A percentile compares a stretch with the other conserved stretches of the same genome.
Conservation (phyloP, 2,113 vertebrate species). For the Tupaia chinensis region DNA sequence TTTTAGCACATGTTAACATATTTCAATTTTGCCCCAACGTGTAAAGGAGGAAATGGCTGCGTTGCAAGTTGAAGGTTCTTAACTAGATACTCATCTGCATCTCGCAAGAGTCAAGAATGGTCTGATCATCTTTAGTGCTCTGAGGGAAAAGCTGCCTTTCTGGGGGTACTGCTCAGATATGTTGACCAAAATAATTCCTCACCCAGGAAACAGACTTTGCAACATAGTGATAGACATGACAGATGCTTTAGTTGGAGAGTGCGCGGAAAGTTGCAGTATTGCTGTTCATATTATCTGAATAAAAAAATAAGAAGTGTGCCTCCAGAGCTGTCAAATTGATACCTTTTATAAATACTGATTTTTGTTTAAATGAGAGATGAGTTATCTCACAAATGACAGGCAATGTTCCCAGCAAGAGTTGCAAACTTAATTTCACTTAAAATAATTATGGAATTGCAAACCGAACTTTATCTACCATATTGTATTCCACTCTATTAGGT, state of each 20-base stretch:
- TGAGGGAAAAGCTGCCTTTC: not conserved
- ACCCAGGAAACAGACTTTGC: constrained; percentile 66
- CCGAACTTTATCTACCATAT: constrained; percentile 29
- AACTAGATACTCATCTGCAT: not conserved
- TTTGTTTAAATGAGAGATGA: constrained; percentile 13
- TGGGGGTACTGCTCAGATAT: not conserved
- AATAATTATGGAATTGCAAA: constrained; percentile 43
- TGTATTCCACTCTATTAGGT: not conserved
- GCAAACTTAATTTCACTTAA: constrained; percentile 44
- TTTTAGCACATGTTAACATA: not conserved
- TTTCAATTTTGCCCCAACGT: not conserved
- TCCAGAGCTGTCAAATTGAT: constrained; percentile 67
- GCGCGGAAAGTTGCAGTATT: not conserved
- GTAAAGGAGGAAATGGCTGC: not conserved
- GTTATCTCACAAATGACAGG: constrained; percentile 62
- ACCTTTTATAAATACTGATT: constrained; percentile 65
- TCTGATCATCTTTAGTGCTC: not conserved
- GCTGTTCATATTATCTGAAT: constrained; percentile 72
- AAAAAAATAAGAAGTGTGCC: constrained; percentile 37
- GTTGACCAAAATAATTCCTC: constrained; percentile 70
- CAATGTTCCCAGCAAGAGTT: constrained; percentile 42
- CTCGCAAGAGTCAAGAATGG: constrained; percentile 20
- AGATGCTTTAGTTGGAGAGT: constrained; percentile 67
- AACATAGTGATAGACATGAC: constrained; percentile 68
- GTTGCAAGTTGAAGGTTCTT: not conserved